Evolutionary conservation across 2,113 vertebrate genomes (phyloP).

Genomic region (Zeus faber): DNA sequence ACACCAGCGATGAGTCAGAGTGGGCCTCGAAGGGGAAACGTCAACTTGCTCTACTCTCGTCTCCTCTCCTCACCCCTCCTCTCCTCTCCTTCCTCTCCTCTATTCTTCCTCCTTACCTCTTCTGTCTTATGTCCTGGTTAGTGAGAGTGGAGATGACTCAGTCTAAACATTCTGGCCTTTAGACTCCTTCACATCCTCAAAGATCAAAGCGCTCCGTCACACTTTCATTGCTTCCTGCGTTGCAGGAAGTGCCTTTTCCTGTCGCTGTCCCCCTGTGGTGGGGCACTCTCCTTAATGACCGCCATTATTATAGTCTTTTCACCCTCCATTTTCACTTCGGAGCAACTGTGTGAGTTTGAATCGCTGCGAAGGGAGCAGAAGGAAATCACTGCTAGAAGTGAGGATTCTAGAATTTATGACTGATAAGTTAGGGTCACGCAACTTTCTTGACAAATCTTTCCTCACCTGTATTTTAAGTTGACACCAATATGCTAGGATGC

Average conservation of each 20-base stretch:
- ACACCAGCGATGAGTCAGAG: constrained; percentile 58
- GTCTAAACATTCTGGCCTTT: constrained; percentile 38
- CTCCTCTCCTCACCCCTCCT: neutral
- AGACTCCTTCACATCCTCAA: constrained; percentile 41
- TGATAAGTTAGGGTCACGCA: too few species aligned
- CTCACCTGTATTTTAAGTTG: too few species aligned
- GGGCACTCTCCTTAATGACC: constrained; percentile 61
- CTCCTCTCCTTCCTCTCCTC: neutral
- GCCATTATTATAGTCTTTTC: constrained; percentile 43
- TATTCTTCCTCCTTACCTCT: too few species aligned
- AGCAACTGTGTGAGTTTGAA: too few species aligned
- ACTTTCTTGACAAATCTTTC: too few species aligned
- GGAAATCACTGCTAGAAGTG: too few species aligned
- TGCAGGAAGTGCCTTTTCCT: constrained; percentile 68
- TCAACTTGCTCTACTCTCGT: constrained; percentile 2
- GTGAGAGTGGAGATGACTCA: constrained; percentile 57
- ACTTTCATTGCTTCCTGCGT: constrained; percentile 61
- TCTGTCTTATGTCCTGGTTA: constrained; percentile 4
- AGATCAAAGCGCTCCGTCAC: constrained; percentile 56
- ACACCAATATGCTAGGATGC: too few species aligned
- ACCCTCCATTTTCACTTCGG: constrained; percentile 2
- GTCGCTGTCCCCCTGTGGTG: constrained; percentile 40
- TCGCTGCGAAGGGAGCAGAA: too few species aligned
- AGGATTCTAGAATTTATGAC: too few species aligned
- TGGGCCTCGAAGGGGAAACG: constrained; percentile 32